Conservation (phyloP, 2,113 vertebrate species). For the Oreochromis tanganicae region DNA sequence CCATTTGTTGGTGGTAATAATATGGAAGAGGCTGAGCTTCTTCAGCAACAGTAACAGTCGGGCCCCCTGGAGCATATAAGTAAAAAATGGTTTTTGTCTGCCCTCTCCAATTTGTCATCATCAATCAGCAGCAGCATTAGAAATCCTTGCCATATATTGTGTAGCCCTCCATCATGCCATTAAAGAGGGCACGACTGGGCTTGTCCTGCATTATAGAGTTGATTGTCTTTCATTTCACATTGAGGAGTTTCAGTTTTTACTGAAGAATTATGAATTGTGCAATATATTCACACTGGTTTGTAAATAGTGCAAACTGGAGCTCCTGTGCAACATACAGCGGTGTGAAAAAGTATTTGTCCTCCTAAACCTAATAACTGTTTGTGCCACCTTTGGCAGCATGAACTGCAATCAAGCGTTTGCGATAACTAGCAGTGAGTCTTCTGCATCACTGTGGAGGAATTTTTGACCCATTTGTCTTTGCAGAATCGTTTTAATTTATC, state of each 20-base stretch:
- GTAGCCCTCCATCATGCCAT: not conserved
- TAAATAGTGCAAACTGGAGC: not conserved
- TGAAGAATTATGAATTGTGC: not conserved
- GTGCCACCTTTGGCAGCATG: not conserved
- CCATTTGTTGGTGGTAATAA: constrained; percentile 29
- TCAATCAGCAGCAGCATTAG: not conserved
- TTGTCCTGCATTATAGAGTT: not conserved
- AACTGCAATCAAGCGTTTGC: not conserved
- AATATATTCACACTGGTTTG: not conserved
- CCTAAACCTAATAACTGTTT: not conserved
- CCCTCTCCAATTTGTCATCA: not conserved
- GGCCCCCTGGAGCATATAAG: not conserved
- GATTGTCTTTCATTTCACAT: not conserved
- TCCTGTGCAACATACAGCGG: not conserved
- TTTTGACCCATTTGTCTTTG: not conserved
- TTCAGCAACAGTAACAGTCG: not conserved
- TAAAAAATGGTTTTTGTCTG: not conserved
- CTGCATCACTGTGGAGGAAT: not conserved
- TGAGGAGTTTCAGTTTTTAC: not conserved
- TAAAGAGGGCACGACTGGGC: not conserved
- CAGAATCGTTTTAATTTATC: not conserved
- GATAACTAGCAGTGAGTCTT: not conserved
- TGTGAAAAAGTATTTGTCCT: not conserved
- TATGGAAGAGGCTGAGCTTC: not conserved
- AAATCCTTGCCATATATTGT: not conserved